These are phyloP conservation scores for Cephus pulcher DNA, from an alignment of 2,888 invertebrate species.

Conservation along the genomic window DNA sequence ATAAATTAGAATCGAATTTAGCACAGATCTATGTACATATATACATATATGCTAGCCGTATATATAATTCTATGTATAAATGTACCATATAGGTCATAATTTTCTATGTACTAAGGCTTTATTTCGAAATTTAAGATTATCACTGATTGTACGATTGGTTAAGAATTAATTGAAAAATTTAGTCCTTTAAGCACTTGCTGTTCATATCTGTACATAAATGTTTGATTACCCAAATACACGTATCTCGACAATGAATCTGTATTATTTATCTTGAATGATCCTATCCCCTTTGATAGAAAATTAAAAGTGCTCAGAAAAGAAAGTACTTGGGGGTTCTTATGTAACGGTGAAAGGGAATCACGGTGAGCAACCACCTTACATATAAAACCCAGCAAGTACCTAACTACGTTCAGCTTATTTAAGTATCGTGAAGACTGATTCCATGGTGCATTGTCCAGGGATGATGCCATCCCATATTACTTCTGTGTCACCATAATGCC, in stretches of 20 bases:
- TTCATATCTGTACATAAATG: slow-evolving; percentile 39
- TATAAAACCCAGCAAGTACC: neutral
- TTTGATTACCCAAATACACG: slow-evolving; percentile 49
- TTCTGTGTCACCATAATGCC: slow-evolving; percentile 51
- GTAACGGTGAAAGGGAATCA: neutral
- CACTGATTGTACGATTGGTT: slow-evolving; percentile 14
- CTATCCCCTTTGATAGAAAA: neutral
- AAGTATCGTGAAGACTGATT: slow-evolving; percentile 17
- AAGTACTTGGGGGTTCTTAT: neutral
- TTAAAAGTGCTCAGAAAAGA: neutral
- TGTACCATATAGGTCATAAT: slow-evolving; percentile 42
- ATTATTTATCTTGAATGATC: neutral
- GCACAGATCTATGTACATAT: neutral
- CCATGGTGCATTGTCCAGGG: slow-evolving; percentile 51
- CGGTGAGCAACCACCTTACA: neutral
- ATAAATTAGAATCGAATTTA: neutral
- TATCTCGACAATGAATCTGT: slow-evolving; percentile 23
- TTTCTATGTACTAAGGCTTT: slow-evolving; percentile 12
- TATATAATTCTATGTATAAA: slow-evolving; percentile 45
- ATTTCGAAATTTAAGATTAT: slow-evolving; percentile 9
- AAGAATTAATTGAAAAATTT: slow-evolving; percentile 11
- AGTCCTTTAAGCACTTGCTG: slow-evolving; percentile 28
- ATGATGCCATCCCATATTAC: slow-evolving; percentile 54
- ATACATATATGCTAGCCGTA: neutral
- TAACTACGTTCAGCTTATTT: slow-evolving; percentile 21